These are phyloP conservation scores for Bubo scandiacus DNA, from an alignment of 2,113 vertebrate genomes.

Conservation along the genomic window DNA sequence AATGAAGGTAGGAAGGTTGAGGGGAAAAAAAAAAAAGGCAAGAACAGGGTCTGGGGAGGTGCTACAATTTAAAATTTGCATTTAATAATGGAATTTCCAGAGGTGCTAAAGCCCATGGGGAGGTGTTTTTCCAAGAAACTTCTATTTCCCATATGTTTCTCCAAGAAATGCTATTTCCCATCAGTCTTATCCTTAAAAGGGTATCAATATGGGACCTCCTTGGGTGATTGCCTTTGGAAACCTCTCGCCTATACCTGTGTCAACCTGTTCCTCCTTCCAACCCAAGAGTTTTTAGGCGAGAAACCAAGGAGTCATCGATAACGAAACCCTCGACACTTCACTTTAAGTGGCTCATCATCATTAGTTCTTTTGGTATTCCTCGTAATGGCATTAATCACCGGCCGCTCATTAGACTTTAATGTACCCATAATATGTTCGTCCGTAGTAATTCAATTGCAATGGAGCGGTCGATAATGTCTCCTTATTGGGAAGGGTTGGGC, in stretches of 20 bases:
- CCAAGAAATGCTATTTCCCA: neutral
- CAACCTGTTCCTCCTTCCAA: neutral
- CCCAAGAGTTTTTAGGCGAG: neutral
- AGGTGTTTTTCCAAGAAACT: neutral
- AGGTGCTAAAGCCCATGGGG: neutral
- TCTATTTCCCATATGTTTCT: neutral
- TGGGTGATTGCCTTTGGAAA: neutral
- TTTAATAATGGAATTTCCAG: neutral
- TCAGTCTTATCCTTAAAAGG: neutral
- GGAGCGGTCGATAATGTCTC: neutral
- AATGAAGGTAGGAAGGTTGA: neutral
- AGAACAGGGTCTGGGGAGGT: neutral
- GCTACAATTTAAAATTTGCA: neutral
- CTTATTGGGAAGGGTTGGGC: neutral
- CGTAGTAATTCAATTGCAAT: neutral
- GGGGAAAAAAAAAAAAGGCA: neutral
- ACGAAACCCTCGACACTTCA: neutral
- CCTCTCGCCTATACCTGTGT: neutral
- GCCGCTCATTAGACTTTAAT: slow-evolving; percentile 51
- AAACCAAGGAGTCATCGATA: neutral
- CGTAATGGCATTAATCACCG: slow-evolving; percentile 14
- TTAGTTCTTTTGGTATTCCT: slow-evolving; percentile 30
- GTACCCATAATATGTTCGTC: slow-evolving; percentile 25
- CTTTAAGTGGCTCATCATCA: slow-evolving; percentile 20
- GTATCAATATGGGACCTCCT: neutral